Percentiles rank a stretch among this genome's conserved stretches.
phyloP scores from a whole-genome alignment of 2,113 vertebrate genomes.

The Sinocyclocheilus grahami region DNA sequence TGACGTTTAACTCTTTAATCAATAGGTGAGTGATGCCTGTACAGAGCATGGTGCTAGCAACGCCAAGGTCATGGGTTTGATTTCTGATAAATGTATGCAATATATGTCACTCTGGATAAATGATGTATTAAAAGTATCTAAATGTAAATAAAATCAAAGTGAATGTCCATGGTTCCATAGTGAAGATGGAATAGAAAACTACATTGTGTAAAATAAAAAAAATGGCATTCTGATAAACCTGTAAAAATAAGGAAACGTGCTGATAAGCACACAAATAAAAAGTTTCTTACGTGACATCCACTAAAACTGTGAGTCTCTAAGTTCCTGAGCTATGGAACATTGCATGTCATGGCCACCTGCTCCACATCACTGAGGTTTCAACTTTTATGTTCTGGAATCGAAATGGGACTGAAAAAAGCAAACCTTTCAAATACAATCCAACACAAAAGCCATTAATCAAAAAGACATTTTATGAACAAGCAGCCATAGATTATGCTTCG shows the following conservation, averaged over 20 bases:
- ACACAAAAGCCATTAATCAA: slow-evolving; percentile 33
- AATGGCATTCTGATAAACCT: too few relatives aligned
- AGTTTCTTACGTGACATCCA: too few relatives aligned
- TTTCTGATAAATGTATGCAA: not conserved
- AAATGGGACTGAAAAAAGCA: slow-evolving; percentile 54
- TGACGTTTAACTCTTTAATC: not conserved
- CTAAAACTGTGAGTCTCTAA: too few relatives aligned
- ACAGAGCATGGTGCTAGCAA: not conserved
- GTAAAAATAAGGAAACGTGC: too few relatives aligned
- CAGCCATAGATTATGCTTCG: slow-evolving; percentile 16
- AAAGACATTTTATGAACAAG: slow-evolving; percentile 41
- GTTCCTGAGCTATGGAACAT: too few relatives aligned
- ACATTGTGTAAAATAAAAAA: not conserved
- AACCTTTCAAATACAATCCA: slow-evolving; percentile 44
- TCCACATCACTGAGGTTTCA: too few relatives aligned
- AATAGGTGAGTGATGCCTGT: not conserved
- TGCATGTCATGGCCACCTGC: too few relatives aligned
- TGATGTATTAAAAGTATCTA: too few relatives aligned
- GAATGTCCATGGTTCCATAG: too few relatives aligned
- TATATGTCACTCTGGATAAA: too few relatives aligned
- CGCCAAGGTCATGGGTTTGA: not conserved
- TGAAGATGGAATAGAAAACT: not conserved
- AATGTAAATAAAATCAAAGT: too few relatives aligned
- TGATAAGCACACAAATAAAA: too few relatives aligned
- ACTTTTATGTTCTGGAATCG: slow-evolving; percentile 40